phyloP scores from a whole-genome alignment of 2,797 vertebrate species.

The Dipus sagitta region DNA sequence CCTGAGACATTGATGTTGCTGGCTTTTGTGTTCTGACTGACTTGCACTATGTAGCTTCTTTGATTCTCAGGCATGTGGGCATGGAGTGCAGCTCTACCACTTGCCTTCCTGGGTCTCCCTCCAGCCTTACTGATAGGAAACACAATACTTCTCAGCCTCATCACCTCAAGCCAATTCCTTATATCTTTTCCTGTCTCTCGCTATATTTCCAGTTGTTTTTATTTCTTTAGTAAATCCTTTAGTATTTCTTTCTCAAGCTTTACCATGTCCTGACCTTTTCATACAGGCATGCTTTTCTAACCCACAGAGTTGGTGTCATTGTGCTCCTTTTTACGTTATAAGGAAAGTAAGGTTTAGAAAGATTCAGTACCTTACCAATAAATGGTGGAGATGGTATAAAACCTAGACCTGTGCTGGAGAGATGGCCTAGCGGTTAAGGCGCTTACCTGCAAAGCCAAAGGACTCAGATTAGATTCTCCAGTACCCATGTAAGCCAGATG shows the following conservation, averaged over 20 bases:
- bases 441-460: too few relatives aligned
- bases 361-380: not conserved
- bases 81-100: not conserved
- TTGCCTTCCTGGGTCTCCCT: not conserved
- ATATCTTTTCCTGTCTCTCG: not conserved
- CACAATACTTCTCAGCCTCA: not conserved
- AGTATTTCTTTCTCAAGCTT: not conserved
- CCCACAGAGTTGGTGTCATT: not conserved
- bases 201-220: not conserved
- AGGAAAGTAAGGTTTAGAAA: conserved; percentile 45
- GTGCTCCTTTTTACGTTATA: not conserved
- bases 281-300: not conserved
- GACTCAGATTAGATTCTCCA: too few relatives aligned
- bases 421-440: too few relatives aligned
- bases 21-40: not conserved
- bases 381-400: not conserved
- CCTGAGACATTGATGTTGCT: too few relatives aligned
- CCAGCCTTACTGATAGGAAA: not conserved
- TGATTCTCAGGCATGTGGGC: not conserved
- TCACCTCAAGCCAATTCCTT: not conserved
- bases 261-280: not conserved
- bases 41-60: not conserved
- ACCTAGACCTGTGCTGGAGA: not conserved
- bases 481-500: too few relatives aligned
- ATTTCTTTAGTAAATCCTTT: not conserved